Evolutionary conservation across 2,888 invertebrate species (phyloP).

Genomic region (Eupithecia dodoneata): DNA sequence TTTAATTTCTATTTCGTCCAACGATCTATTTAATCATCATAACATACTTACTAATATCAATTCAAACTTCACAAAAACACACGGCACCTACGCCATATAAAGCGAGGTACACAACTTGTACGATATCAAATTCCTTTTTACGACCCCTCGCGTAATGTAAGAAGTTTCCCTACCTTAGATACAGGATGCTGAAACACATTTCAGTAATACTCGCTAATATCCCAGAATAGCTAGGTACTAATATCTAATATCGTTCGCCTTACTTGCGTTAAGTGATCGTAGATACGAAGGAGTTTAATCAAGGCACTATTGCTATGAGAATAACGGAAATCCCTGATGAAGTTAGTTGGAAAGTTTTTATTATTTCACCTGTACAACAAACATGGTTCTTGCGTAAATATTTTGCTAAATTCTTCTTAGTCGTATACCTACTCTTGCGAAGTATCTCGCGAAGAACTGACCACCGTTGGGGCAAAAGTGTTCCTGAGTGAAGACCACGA

Average conservation of each 20-base stretch:
- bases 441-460: too few relatives aligned
- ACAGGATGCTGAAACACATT: neutral
- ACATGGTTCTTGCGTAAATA: neutral
- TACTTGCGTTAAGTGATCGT: neutral
- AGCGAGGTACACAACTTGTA: constrained; percentile 3
- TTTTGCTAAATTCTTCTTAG: neutral
- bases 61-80: neutral
- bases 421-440: too few relatives aligned
- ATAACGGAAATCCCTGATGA: constrained; percentile 12
- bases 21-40: too few relatives aligned
- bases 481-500: too few relatives aligned
- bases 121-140: constrained; percentile 50
- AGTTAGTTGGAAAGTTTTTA: constrained; percentile 3
- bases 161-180: constrained; percentile 43
- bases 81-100: neutral
- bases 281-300: constrained; percentile 6
- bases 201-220: neutral
- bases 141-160: constrained; percentile 44
- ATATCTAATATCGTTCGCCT: constrained; percentile 5
- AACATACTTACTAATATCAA: neutral
- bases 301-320: constrained; percentile 17
- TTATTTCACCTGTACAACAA: neutral
- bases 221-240: too few relatives aligned
- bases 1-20: too few relatives aligned
- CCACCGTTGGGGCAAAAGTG: too few relatives aligned